phyloP scores from a whole-genome alignment of 1,140 invertebrate genomes.

The Nasonia longicornis region DNA sequence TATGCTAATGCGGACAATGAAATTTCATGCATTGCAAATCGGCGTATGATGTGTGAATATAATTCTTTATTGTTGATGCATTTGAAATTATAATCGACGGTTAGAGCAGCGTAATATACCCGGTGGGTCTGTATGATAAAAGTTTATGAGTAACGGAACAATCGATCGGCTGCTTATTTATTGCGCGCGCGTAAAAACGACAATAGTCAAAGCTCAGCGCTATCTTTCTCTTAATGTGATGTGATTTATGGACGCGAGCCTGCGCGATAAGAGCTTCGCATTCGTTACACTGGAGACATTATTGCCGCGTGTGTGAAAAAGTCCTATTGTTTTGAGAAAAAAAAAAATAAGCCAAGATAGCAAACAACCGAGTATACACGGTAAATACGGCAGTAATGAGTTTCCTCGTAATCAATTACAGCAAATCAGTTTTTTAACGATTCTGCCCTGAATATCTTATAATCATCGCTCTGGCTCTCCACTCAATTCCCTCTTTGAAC shows the following conservation, averaged over 20 bases:
- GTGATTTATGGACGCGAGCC: constrained; percentile 5
- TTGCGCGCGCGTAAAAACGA: not conserved
- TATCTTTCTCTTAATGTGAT: constrained; percentile 13
- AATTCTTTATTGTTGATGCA: not conserved
- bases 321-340: not conserved
- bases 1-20: not conserved
- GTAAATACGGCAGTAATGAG: not conserved
- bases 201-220: not conserved
- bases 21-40: not conserved
- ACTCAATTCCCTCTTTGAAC: not conserved
- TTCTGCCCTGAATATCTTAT: not conserved
- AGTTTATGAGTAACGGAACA: not conserved
- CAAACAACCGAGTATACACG: not conserved
- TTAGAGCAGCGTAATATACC: not conserved
- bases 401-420: not conserved
- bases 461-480: not conserved
- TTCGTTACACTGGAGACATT: not conserved
- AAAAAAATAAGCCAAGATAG: not conserved
- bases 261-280: constrained; percentile 7
- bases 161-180: not conserved
- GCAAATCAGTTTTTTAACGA: not conserved
- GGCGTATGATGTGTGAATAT: not conserved
- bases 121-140: not conserved
- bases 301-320: not conserved
- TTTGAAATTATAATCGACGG: not conserved